These are phyloP conservation scores for Scolanthus callimorphus DNA, from an alignment of 92 coral and sea anemone genomes.

Conservation along the genomic window DNA sequence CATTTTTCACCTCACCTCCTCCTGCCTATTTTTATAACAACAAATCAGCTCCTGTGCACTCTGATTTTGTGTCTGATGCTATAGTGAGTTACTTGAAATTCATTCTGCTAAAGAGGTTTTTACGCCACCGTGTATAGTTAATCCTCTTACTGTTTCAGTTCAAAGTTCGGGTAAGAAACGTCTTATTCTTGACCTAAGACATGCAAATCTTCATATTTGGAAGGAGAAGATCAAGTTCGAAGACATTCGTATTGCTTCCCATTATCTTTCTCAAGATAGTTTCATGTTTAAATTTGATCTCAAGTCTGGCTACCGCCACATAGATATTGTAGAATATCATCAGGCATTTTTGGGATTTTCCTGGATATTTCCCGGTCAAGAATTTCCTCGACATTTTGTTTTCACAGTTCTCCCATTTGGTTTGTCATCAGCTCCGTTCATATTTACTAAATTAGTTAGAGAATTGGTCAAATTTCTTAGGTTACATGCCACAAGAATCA, in stretches of 20 bases:
- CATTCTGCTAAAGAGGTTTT: too few species aligned
- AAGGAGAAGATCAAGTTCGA: slow-evolving; percentile 2
- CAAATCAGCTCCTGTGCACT: too few species aligned
- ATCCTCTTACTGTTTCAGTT: too few species aligned
- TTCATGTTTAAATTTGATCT: slow-evolving; percentile 35
- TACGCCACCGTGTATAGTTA: too few species aligned
- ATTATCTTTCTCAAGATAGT: slow-evolving; percentile 9
- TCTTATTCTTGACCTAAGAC: too few species aligned
- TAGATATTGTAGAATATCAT: slow-evolving; percentile 13
- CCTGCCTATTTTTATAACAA: too few species aligned
- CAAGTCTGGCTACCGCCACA: slow-evolving; percentile 26
- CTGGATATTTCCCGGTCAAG: background rate
- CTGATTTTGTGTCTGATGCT: too few species aligned
- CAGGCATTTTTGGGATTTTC: slow-evolving; percentile 28
- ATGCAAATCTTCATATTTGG: too few species aligned
- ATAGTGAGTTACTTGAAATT: too few species aligned
- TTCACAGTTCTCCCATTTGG: slow-evolving; percentile 30
- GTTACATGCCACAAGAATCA: slow-evolving; percentile 15
- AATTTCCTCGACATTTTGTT: slow-evolving; percentile 9
- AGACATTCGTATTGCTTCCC: slow-evolving; percentile 6
- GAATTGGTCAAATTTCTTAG: slow-evolving; percentile 13
- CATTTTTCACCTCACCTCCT: too few species aligned
- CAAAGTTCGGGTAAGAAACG: too few species aligned
- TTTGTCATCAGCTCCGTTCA: slow-evolving; percentile 19
- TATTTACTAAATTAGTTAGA: slow-evolving; percentile 12